Base-by-base conservation (phyloP, 64 coral and sea anemone genomes). In the Platygyra sinensis region DNA sequence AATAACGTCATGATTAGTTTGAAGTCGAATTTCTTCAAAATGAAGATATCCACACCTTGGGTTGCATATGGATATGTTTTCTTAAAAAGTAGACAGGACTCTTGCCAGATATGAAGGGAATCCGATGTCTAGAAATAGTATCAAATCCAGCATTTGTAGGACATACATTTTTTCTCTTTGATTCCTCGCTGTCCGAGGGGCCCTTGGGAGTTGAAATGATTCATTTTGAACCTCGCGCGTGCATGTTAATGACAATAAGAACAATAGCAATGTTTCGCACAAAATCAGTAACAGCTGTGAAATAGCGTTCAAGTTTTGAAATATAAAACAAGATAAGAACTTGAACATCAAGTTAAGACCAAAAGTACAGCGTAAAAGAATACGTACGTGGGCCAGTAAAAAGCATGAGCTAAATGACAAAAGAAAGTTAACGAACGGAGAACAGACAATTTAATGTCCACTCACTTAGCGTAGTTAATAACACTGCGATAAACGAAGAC, bases 61-160 rank as follows among this genome's bases (percentile, higher is more conserved):
- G n/a, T n/a, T n/a, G n/a, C n/a, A n/a, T n/a, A n/a, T n/a, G n/a
- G n/a, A n/a, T n/a, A n/a, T n/a, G n/a, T n/a, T n/a, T n/a, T n/a
- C n/a, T n/a, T n/a, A n/a, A n/a, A n/a, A n/a, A n/a, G n/a, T n/a
- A n/a, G n/a, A n/a, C n/a, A n/a, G n/a, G n/a, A n/a, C n/a, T n/a
- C n/a, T n/a, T n/a, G n/a, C n/a, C n/a, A n/a, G n/a, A n/a, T n/a
- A n/a, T n/a, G n/a, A n/a, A n/a, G 75, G 75, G 75, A 77, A 77
- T 77, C 36, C 20, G 75, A 77, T 51, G 36, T 72, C 67, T 72
- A 25, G 2, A 77, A 50, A 49, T 49, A 51, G 75, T 20, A 77
- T 77, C 32, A 77, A 77, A 77, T 49, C 75, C 36, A 77, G 42
- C 75, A 77, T 77, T 77, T 77, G 39, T 77, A 36, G 36, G 50